These are phyloP conservation scores for Lepilemur ruficaudatus DNA, from an alignment of 2,797 vertebrate species.

Conservation along the genomic window DNA sequence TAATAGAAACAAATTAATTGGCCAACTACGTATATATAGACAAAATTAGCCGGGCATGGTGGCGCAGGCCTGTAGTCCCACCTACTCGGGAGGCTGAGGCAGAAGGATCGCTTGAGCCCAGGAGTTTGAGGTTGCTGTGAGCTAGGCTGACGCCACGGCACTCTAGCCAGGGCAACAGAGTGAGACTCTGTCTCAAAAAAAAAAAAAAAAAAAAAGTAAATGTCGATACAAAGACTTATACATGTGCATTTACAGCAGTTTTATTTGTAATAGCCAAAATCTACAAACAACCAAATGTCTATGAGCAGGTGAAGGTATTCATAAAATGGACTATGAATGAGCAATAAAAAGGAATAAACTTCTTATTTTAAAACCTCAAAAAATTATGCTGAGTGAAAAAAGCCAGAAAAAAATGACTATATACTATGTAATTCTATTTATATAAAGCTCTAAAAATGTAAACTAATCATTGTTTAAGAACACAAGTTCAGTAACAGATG, in stretches of 20 bases:
- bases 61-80: too few species aligned
- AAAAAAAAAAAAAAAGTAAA: too few species aligned
- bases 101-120: too few species aligned
- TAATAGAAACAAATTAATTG: too few species aligned
- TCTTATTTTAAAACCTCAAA: background rate
- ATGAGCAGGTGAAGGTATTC: background rate
- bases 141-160: too few species aligned
- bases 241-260: background rate
- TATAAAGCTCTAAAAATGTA: background rate
- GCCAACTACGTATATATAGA: too few species aligned
- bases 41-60: too few species aligned
- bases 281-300: background rate
- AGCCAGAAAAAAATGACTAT: background rate
- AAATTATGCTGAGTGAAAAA: background rate
- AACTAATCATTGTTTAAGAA: background rate
- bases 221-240: background rate
- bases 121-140: too few species aligned
- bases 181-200: too few species aligned
- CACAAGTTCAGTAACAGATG: background rate
- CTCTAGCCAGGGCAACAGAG: too few species aligned
- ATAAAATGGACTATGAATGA: background rate
- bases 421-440: background rate
- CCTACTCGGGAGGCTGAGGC: too few species aligned
- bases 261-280: background rate
- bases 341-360: background rate